These are phyloP conservation scores for Metaphire vulgaris DNA, from an alignment of 1,140 invertebrate species.

Conservation along the genomic window DNA sequence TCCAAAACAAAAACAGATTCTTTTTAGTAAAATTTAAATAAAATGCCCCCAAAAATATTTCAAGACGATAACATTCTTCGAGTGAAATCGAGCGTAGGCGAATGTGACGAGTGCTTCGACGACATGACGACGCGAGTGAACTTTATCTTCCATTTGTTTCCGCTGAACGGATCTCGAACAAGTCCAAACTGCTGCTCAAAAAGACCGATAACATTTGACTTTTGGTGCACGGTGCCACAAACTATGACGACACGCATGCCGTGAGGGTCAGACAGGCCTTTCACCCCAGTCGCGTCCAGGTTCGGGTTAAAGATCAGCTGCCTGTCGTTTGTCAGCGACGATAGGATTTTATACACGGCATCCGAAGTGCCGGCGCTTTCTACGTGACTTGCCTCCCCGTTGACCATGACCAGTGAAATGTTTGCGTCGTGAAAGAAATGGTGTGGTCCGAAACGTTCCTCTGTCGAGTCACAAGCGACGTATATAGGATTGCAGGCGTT, in stretches of 20 bases:
- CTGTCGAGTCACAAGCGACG: conserved; percentile 28
- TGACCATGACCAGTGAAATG: conserved; percentile 36
- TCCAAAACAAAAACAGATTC: too few species aligned
- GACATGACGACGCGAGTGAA: conserved; percentile 32
- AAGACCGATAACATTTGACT: conserved; percentile 55
- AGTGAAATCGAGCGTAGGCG: neutral
- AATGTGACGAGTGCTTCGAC: neutral
- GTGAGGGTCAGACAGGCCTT: conserved; percentile 57
- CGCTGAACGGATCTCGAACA: conserved; percentile 56
- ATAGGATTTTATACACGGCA: conserved; percentile 47
- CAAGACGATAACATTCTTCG: neutral
- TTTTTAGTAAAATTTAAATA: too few species aligned
- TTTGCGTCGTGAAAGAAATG: conserved; percentile 59
- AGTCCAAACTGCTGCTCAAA: conserved; percentile 62
- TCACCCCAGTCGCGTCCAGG: conserved; percentile 53
- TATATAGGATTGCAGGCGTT: conserved; percentile 49
- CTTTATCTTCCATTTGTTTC: conserved; percentile 63
- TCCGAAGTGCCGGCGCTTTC: conserved; percentile 33
- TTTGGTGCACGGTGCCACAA: conserved; percentile 60
- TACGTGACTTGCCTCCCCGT: conserved; percentile 32
- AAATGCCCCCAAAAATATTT: too few species aligned
- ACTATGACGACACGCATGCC: conserved; percentile 59
- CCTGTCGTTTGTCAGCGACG: conserved; percentile 49
- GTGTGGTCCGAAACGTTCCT: conserved; percentile 48
- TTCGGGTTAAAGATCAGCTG: conserved; percentile 60